A percentile compares a stretch with the other conserved stretches of the same genome.
Evolutionary conservation across 2,797 vertebrate genomes (phyloP).

Genomic region (Rachycentron canadum): DNA sequence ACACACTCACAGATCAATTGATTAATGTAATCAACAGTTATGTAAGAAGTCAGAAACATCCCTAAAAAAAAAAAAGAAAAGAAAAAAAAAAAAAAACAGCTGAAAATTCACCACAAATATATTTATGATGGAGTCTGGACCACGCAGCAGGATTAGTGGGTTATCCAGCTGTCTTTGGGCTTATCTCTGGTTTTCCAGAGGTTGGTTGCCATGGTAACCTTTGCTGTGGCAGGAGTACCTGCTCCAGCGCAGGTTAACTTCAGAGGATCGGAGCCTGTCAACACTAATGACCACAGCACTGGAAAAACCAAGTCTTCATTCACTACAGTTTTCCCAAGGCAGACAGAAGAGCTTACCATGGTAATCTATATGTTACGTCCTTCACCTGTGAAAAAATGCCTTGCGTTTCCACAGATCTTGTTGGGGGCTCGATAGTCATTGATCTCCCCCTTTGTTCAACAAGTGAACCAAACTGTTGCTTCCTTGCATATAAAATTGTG

Average conservation of each 20-base stretch:
- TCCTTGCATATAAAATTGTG: background rate
- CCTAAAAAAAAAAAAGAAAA: too few relatives aligned
- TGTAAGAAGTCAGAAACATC: background rate
- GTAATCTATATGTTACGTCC: background rate
- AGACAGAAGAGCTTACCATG: background rate
- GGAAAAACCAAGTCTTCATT: background rate
- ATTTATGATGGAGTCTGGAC: conserved; percentile 4
- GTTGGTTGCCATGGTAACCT: background rate
- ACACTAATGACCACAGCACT: background rate
- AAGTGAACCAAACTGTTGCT: background rate
- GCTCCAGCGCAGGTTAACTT: background rate
- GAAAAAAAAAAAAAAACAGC: too few relatives aligned
- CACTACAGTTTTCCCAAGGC: background rate
- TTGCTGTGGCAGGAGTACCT: background rate
- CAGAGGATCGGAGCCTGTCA: background rate
- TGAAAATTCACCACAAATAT: conserved; percentile 8
- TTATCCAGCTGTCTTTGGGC: background rate
- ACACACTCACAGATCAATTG: background rate
- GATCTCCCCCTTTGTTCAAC: background rate
- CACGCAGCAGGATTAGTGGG: background rate
- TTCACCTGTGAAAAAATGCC: too few relatives aligned
- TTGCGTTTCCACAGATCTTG: background rate
- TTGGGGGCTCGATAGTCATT: background rate
- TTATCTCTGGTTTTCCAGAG: background rate
- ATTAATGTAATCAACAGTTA: background rate